A percentile compares a stretch with the other conserved stretches of the same genome.
Conservation (phyloP, 2,797 vertebrate genomes). For the Leuciscus waleckii region DNA sequence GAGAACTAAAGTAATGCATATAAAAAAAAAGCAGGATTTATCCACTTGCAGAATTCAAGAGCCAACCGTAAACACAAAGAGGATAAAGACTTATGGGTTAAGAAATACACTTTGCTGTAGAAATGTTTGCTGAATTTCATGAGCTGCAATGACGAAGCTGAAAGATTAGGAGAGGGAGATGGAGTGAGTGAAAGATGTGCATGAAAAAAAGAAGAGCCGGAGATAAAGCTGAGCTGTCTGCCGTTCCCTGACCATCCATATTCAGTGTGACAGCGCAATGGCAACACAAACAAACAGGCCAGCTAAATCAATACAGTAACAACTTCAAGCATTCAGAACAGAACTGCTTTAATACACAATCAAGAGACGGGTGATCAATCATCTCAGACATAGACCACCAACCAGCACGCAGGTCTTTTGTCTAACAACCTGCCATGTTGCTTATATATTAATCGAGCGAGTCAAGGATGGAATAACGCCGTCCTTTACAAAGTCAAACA, state of each 20-base stretch:
- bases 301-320: slow-evolving; percentile 49
- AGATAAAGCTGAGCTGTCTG: slow-evolving; percentile 45
- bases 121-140: slow-evolving; percentile 38
- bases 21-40: neutral
- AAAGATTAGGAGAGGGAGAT: slow-evolving; percentile 23
- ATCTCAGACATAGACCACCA: slow-evolving; percentile 31
- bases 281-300: slow-evolving; percentile 52
- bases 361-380: slow-evolving; percentile 44
- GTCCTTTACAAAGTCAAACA: slow-evolving; percentile 14
- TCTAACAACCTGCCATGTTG: slow-evolving; percentile 25
- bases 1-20: slow-evolving; percentile 14
- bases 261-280: slow-evolving; percentile 47
- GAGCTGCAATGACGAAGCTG: slow-evolving; percentile 21
- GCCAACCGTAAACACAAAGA: neutral
- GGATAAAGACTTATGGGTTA: neutral
- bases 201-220: neutral
- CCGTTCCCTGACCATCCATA: slow-evolving; percentile 52
- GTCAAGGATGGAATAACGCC: neutral
- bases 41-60: neutral
- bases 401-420: neutral
- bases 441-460: neutral
- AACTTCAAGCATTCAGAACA: slow-evolving; percentile 50
- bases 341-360: slow-evolving; percentile 38
- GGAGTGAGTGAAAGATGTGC: slow-evolving; percentile 15
- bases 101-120: slow-evolving; percentile 11